Evolutionary conservation across 92 coral and sea anemone genomes (phyloP), one percentile per base, ranked within the genome.

Genomic region (Palythoa heliodiscus): DNA sequence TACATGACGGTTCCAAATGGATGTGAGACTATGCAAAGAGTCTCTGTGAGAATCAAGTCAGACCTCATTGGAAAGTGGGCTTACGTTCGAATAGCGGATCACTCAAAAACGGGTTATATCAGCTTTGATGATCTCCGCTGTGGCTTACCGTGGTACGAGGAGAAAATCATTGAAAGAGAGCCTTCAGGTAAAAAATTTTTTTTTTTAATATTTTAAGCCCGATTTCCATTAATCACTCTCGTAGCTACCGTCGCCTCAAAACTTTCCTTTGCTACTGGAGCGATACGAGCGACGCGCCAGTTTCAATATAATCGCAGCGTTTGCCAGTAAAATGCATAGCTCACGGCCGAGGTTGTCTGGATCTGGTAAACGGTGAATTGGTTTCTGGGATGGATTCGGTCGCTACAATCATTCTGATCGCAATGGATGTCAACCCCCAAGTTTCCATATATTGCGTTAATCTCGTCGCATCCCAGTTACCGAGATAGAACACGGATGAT

Each of bases 121-220:
- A 80, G 74, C 40, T 80, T 80, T 80, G 84, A 80, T 48, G 84
- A 80, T 23, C 71, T 80, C n/a, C 55, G 84, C 13, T 80, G 84
- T 48, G 84, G 84, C 12, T 64, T 80, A 53, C 84, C 84, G 3
- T 80, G 73, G 73, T 11, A 25, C 19, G 73, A 64, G 73, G 73
- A 80, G 60, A 80, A n/a, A 11, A 66, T 64, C 15, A 40, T 80
- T 22, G 84, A 80, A 64, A 70, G 84, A 22, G 40, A 63, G 40
- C 54, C 73, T 1, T 63, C 84, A 47, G 84, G 84, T 11, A 29
- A n/a, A 69, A 69, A 69, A 22, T 11, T 63, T 19, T 22, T 58
- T 4, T 4, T 63, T 9, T 63, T 19, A 20, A 52, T 43, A 40
- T 22, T 47, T 10, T 3, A 11, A 48, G 13, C 7, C 15, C 0